A percentile compares a stretch with the other conserved stretches of the same genome.
phyloP scores from a whole-genome alignment of 2,888 invertebrate species.

The Alitta virens region DNA sequence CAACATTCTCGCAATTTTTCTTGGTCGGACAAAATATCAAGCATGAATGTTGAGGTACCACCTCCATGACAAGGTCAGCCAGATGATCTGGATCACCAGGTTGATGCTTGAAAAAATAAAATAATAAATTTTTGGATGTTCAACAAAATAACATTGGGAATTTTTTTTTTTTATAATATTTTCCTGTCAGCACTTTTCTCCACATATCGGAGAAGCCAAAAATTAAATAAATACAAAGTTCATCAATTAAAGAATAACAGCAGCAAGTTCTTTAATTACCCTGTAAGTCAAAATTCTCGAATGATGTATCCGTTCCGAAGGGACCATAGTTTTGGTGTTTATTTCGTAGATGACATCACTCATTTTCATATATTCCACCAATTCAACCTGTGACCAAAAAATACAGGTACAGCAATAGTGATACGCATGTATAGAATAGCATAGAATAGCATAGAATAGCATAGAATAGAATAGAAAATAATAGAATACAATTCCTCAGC shows the following conservation, averaged over 20 bases:
- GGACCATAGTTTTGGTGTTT: constrained; percentile 52
- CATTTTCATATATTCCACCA: constrained; percentile 71
- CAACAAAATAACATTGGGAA: too few relatives aligned
- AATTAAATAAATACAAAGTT: too few relatives aligned
- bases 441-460: too few relatives aligned
- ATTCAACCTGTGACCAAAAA: constrained; percentile 69
- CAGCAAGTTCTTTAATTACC: constrained; percentile 32
- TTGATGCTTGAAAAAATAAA: neutral
- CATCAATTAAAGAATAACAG: too few relatives aligned
- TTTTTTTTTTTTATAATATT: too few relatives aligned
- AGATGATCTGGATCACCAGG: constrained; percentile 74
- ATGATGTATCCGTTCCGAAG: constrained; percentile 42
- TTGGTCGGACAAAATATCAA: constrained; percentile 92
- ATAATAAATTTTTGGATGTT: too few relatives aligned
- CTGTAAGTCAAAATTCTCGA: constrained; percentile 40
- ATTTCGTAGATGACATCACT: constrained; percentile 66
- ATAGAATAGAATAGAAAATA: too few relatives aligned
- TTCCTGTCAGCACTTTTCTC: too few relatives aligned
- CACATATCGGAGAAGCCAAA: too few relatives aligned
- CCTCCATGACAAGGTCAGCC: constrained; percentile 76
- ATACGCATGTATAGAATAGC: too few relatives aligned
- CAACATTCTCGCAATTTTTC: constrained; percentile 88
- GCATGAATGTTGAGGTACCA: constrained; percentile 75
- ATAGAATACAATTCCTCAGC: too few relatives aligned
- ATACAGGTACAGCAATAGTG: too few relatives aligned